Evolutionary conservation across 2,888 invertebrate genomes (phyloP), one percentile per base, ranked within the genome.

Genomic region (Geotrupes spiniger): DNA sequence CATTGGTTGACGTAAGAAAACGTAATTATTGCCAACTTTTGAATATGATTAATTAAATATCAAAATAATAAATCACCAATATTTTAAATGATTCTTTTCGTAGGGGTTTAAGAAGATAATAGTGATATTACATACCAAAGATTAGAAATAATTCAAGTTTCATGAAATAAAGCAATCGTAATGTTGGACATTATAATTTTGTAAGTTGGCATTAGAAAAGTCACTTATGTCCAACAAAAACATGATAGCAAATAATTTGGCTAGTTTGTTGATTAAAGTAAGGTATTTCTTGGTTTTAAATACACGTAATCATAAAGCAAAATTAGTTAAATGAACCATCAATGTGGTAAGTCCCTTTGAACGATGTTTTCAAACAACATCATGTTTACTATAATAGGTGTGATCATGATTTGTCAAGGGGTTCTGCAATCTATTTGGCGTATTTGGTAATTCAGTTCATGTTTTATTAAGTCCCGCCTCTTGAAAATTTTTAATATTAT

Each of bases 1-100:
- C 66, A 71, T 72, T 71, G 71, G 70, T 66, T 67, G 68, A 70
- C 65, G 68, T 69, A 63, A 64, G 63, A 59, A 60, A 59, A 57
- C 52, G 52, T 52, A 52, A 48, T 41, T 36, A 46, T 8, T 54
- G 49, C 66, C 68, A 68, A 66, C 57, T 25, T 33, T 16, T 29
- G 11, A 17, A 15, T 29, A 27, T 33, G 46, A 37, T 41, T 42
- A 27, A 29, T 33, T 6, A 21, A 21, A 21, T 21, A 21, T 21
- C 6, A 21, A 4, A 21, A 4, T 21, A 21, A 6, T 21, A 21
- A 21, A 3, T 4, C 3, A 21, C 21, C 3, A 6, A 21, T 4
- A 6, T 4, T 21, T 21, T 21, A 4, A 21, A 21, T 21, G 21
- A 21, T 21, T 4, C 21, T 21, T 21, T 21, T 21, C 21, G 21